Evolutionary conservation across 2,797 vertebrate species (phyloP), one percentile per base, ranked within the genome.

Genomic region (Kryptolebias ocellatus): DNA sequence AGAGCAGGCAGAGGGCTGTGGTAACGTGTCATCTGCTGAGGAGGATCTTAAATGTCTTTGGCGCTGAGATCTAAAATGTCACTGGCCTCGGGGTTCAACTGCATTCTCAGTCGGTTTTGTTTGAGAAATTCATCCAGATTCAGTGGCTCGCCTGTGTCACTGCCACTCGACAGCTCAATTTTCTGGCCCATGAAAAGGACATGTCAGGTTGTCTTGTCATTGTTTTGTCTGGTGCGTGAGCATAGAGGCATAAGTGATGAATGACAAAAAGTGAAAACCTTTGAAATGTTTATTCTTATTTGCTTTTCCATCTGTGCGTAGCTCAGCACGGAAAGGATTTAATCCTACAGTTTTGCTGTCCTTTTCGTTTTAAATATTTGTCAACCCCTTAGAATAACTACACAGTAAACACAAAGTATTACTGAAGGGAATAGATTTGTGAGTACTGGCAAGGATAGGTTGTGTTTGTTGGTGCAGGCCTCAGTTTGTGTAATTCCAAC

Each of bases 61-160:
- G 76, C 84, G 79, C 76, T 55, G 69, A 74, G 81, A 85, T 83
- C 72, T 80, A 64, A 89, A 92, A 90, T 89, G 87, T 85, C 89
- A 91, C 14, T 24, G 55, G 72, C 87, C 80, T 72, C 70, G 0
- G 83, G 89, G 83, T 90, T 87, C 83, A 80, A 78, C 68, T 71
- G 77, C 70, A 79, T 83, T 75, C 73, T 56, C 74, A 85, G 71
- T 64, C 67, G 78, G 76, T 79, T 81, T 79, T 72, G 67, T 68
- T 60, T 57, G 50, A 70, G 71, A 77, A 84, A 84, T 84, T 74
- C 70, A 76, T 76, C 75, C 47, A 8, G 78, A 87, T 90, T 78
- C 83, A 81, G 64, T 42, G 67, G 74, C 68, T 84, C 20, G 53
- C 64, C 55, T 49, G 2, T 67, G 81, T 77, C 60, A 59, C 70